Base-by-base conservation (phyloP, 2,888 invertebrate genomes). In the Brachycybe producta region DNA sequence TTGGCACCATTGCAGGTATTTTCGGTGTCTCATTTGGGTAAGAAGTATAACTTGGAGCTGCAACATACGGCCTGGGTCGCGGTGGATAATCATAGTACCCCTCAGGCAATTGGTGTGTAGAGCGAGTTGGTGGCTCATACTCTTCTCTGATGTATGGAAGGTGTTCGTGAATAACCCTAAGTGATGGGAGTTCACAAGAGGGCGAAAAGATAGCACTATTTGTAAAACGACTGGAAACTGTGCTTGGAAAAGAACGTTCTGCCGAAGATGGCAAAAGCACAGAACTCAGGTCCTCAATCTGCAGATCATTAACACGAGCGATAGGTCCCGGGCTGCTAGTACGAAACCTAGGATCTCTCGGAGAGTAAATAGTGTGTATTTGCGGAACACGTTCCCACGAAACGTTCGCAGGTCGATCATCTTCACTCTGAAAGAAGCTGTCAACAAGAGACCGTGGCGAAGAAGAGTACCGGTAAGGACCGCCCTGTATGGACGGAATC, bases 231-330 rank as follows among this genome's bases (percentile, higher is more conserved):
- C 59, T 59, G 41, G 60, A 57, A n/a, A 58, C 55, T 1, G 61
- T 60, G 32, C 81, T 80, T 32, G 84, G 84, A 63, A 81, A 79
- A 1, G 85, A 84, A 46, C 82, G 76, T 61, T 65, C 65, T n/a
- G 82, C 85, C 7, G 77, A 82, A 19, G 84, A 83, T 39, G 84
- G 80, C 62, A 79, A 80, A 42, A 81, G 77, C 53, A 88, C 87
- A 38, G 86, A 86, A 69, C 87, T 87, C 60, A 88, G 75, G 69
- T 88, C 87, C 36, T 57, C 58, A 11, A 53, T 56, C 40, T 54
- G 57, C 19, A 55, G 55, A 21, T 55, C 56, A 35, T 52, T 54
- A 40, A 54, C 52, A 28, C 48, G 52, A 28, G 57, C 55, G 11
- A 60, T 47, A 11, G 59, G 59, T 11, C 62, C 61, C 8, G 62